Percentiles rank a stretch among this genome's conserved stretches.
Conservation (phyloP, 1,140 invertebrate genomes). For the Trichoplusia ni region DNA sequence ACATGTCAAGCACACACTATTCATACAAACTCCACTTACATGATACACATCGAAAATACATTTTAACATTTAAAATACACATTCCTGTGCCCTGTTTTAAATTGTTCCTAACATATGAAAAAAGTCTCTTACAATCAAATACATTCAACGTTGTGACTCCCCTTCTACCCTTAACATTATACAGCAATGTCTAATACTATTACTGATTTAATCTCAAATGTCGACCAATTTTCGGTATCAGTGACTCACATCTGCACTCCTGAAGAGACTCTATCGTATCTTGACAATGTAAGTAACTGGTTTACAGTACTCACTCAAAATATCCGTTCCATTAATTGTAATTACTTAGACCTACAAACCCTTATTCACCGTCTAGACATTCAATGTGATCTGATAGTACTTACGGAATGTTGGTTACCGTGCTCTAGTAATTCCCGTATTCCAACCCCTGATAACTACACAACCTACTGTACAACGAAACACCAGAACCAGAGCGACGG, state of each 20-base stretch:
- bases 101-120: not conserved
- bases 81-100: not conserved
- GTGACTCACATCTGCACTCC: not conserved
- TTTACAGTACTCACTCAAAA: not conserved
- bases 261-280: not conserved
- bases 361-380: not conserved
- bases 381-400: not conserved
- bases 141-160: not conserved
- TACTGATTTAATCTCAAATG: not conserved
- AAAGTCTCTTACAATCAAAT: not conserved
- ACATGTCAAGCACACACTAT: no score
- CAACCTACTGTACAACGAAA: not conserved
- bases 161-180: not conserved
- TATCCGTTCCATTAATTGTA: slow-evolving; percentile 3
- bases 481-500: slow-evolving; percentile 13
- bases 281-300: not conserved
- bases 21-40: no score
- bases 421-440: not conserved
- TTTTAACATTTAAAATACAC: no score
- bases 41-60: no score
- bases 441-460: not conserved
- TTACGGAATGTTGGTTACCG: slow-evolving; percentile 2
- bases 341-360: not conserved
- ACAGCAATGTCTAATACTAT: not conserved
- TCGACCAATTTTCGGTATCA: not conserved